Evolutionary conservation across 1,140 invertebrate genomes (phyloP), one percentile per base, ranked within the genome.

Genomic region (Brachionus rubens): DNA sequence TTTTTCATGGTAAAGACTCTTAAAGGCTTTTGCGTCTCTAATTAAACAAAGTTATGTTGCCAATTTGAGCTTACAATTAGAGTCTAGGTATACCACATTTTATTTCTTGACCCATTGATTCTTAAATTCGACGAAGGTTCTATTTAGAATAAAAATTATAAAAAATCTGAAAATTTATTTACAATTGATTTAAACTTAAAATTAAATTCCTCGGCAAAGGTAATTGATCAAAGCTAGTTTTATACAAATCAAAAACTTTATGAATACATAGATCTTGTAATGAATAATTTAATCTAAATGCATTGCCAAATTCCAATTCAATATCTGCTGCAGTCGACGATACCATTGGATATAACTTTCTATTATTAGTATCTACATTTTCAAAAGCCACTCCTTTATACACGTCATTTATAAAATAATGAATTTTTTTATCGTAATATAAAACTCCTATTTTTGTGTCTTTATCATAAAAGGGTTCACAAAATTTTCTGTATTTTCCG

Each of bases 291-390:
- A 65, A 26, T 46, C 19, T 65, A 28, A 24, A 65, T 65, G 59
- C 16, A 24, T 24, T 43, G 14, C 10, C 30, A 10, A 65, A 21
- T 65, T 65, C 59, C 4, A 65, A 14, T 83, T 90, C 88, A 3
- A 90, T 91, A 82, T 90, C 91, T 19, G 90, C 90, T 0, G 90
- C 90, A 0, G 90, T 91, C 1, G 90, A 91, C 77, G 88, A 88
- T 1, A 91, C 85, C 40, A 90, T 87, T 3, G 90, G 90, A 82
- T 88, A 91, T 0, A 91, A 83, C 6, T 88, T 87, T 72, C 90
- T 88, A 1, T 77, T 76, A 33, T 80, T 77, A 4, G 40, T 14
- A 24, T 65, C 24, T 3, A 65, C 59, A 65, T 65, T 65, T 10
- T 79, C 80, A 80, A 88, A 88, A n/a, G 86, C 87, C n/a, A 87